A percentile compares a stretch with the other conserved stretches of the same genome.
These are phyloP conservation scores for Tubiluchus corallicola DNA, from an alignment of 2,888 invertebrate species.

Conservation along the genomic window DNA sequence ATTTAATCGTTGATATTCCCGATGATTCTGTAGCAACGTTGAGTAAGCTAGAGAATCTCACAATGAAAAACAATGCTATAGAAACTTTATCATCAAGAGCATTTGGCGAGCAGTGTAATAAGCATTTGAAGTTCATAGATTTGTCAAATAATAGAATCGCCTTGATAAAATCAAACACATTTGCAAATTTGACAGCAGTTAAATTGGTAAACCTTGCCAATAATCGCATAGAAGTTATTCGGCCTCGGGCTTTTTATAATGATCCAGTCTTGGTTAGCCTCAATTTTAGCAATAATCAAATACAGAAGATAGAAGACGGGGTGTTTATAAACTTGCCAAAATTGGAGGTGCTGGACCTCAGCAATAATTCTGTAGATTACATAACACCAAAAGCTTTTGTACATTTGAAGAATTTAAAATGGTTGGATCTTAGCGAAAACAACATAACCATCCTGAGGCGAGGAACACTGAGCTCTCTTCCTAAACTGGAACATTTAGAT, in stretches of 20 bases:
- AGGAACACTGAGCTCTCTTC: background rate
- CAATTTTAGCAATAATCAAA: conserved; percentile 3
- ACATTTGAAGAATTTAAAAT: background rate
- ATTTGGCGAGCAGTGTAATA: background rate
- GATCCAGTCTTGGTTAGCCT: background rate
- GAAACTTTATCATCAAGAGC: background rate
- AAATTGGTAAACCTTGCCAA: background rate
- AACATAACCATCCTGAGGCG: background rate
- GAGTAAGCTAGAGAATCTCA: background rate
- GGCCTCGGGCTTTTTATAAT: background rate
- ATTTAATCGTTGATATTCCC: background rate
- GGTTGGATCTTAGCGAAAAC: background rate
- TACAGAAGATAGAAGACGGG: background rate
- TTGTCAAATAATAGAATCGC: background rate
- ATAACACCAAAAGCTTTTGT: background rate
- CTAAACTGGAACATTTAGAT: background rate
- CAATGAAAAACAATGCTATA: background rate
- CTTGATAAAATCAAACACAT: background rate
- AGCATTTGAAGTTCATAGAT: background rate
- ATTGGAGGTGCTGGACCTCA: background rate
- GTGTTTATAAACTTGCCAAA: background rate
- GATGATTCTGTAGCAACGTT: background rate
- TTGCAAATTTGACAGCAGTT: background rate
- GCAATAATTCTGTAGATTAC: background rate
- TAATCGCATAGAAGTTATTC: background rate